phyloP scores from a whole-genome alignment of 2,113 vertebrate genomes.

The Formicarius rufipectus region DNA sequence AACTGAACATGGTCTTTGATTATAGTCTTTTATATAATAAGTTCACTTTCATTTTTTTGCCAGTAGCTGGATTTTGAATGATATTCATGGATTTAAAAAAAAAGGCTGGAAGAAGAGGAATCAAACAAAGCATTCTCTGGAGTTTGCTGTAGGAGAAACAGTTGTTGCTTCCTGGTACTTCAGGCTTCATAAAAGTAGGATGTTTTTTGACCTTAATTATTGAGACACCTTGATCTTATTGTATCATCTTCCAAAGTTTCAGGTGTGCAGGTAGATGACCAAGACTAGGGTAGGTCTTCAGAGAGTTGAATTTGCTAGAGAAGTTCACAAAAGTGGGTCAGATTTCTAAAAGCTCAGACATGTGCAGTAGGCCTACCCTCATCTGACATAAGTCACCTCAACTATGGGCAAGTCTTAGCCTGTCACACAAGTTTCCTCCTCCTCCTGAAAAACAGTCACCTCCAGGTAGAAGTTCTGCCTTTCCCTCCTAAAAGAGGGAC shows the following conservation, averaged over 20 bases:
- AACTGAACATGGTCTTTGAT: neutral
- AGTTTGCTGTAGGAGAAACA: neutral
- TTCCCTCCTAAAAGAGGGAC: neutral
- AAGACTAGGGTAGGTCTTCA: neutral
- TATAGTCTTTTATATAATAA: neutral
- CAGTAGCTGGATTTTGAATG: neutral
- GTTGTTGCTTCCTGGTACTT: neutral
- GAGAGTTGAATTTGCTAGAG: neutral
- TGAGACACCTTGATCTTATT: neutral
- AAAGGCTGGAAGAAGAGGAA: neutral
- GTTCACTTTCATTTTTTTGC: neutral
- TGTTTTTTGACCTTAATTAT: neutral
- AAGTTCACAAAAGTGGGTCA: neutral
- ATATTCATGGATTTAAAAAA: neutral
- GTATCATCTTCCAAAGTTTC: neutral
- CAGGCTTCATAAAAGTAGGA: neutral
- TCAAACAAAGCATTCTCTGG: neutral
- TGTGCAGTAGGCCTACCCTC: neutral
- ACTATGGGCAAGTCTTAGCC: neutral
- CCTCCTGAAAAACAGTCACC: neutral
- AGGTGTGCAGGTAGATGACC: neutral
- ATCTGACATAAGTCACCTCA: neutral
- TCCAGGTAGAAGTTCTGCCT: neutral
- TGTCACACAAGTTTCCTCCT: neutral
- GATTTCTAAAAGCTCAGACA: neutral